Base-by-base conservation (phyloP, 2,888 invertebrate species). In the Mythimna pallens region DNA sequence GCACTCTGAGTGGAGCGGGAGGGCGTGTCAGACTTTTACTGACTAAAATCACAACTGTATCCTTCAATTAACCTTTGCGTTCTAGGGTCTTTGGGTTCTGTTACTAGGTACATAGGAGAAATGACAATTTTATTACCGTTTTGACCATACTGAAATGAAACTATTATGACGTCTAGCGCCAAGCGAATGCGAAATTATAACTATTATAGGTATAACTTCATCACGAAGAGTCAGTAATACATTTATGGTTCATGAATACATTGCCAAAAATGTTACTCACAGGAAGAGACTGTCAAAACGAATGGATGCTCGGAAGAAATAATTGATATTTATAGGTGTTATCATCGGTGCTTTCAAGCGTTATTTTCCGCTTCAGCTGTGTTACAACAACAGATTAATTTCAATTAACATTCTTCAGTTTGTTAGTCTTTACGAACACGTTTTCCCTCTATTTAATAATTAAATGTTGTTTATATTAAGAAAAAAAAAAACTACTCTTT, bases 311-410 rank as follows among this genome's bases (percentile, higher is more conserved):
- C 79, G 73, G 52, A 57, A 47, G 43, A 36, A 61, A 65, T 78
- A 78, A 78, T 78, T 78, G 73, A 73, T 73, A 78, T 73, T 73
- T 73, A 78, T 73, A 55, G 64, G 43, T 54, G 55, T 43, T 62
- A 65, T 73, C 57, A 65, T 73, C 57, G 30, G 61, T 64, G 63
- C 66, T 58, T 66, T 43, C 30, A 69, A 64, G 58, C 14, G 63
- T 66, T 74, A 69, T 66, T 74, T 77, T 65, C 71, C 71, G 71
- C 71, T 65, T 59, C 22, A 65, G 73, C 47, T 30, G 20, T 72
- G 43, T 69, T 47, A 40, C 54, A 66, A 70, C 58, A 74, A 74
- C 62, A 79, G 36, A 79, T 66, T 63, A 20, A 73, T 78, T 62
- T 63, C 22, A 73, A 47, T 79, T 68, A 54, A 52, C 59, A 34